Evolutionary conservation across 2,113 vertebrate genomes (phyloP), one percentile per base, ranked within the genome.

Genomic region (Coregonus clupeaformis): DNA sequence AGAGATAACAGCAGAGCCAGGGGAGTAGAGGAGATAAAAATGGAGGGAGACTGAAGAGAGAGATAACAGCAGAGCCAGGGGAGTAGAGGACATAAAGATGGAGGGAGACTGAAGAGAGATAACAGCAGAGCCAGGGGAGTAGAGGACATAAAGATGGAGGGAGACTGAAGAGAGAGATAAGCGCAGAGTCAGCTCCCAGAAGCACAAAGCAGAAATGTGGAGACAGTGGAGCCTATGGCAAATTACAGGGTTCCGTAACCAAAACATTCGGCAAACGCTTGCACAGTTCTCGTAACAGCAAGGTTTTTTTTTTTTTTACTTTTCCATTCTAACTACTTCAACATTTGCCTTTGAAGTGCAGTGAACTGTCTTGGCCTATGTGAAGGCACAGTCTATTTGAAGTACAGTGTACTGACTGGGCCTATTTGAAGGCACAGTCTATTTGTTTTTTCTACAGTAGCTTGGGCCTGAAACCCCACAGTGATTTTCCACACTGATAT

Each of bases 131-230:
- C n/a, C n/a, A 25, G 76, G n/a, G n/a, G n/a, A n/a, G n/a, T 27
- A 27, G 27, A 27, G 27, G 27, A 27, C 27, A 1, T 14, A 14
- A 14, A 49, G 45, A 49, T 14, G 2, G 13, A 14, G 13, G 45
- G 13, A 47, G 45, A 47, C 9, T 3, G 13, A 47, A 47, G 1
- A 47, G 13, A 59, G 55, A 57, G 52, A 45, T 45, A 18, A 57
- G 9, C n/a, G 20, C 55, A 59, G 55, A n/a, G n/a, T n/a, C n/a
- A 25, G 76, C 89, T 91, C 85, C 89, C 86, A 85, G 84, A 91
- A 91, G 78, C 74, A 73, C 81, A 80, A 57, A 83, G 71, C 81
- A 82, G 80, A 88, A 84, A 77, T 82, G 86, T 88, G 91, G 66
- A 76, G 63, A 77, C 25, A 68, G 49, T 49, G 60, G 69, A 85